Base-by-base conservation (phyloP, 2,888 invertebrate genomes). In the Apoda limacodes region DNA sequence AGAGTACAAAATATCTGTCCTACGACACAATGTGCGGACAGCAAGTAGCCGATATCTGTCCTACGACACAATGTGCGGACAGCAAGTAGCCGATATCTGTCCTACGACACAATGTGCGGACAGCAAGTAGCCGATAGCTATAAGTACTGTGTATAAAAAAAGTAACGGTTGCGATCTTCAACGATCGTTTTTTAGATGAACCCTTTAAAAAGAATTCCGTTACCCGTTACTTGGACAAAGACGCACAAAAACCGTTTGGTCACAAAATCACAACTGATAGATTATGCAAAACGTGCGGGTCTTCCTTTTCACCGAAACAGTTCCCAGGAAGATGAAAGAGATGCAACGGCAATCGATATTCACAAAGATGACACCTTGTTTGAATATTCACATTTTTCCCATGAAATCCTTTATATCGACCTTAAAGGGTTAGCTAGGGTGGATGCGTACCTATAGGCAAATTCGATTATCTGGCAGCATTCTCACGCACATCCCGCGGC, bases 331-430 rank as follows among this genome's bases (percentile, higher is more conserved):
- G 59, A 65, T 64, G 67, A 72, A 65, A 59, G 63, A 59, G 63
- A 62, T 50, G 59, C 62, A 62, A 64, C 69, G 67, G 65, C 78
- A 71, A 80, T 80, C 80, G 80, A 80, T 80, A 80, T 78, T 75
- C 78, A 74, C 62, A 64, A 60, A 68, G 80, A 80, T 78, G 80
- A 78, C 78, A 80, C 76, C 80, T 78, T 80, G 75, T 78, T 80
- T 80, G 78, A 80, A 80, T 80, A 78, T 76, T 63, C 72, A 64
- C 65, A 60, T 68, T 56, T 55, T 78, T 78, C 78, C 78, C 80
- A 78, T 70, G 75, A 60, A 57, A 53, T 58, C 59, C 50, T 48
- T 55, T 47, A 58, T 60, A 60, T 63, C 61, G 65, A 54, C 45
- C 46, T 36, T 67, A 75, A 76, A 71, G 75, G 76, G 70, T 72